These are phyloP conservation scores for Polypterus senegalus DNA, from an alignment of 2,113 vertebrate species.

Conservation along the genomic window DNA sequence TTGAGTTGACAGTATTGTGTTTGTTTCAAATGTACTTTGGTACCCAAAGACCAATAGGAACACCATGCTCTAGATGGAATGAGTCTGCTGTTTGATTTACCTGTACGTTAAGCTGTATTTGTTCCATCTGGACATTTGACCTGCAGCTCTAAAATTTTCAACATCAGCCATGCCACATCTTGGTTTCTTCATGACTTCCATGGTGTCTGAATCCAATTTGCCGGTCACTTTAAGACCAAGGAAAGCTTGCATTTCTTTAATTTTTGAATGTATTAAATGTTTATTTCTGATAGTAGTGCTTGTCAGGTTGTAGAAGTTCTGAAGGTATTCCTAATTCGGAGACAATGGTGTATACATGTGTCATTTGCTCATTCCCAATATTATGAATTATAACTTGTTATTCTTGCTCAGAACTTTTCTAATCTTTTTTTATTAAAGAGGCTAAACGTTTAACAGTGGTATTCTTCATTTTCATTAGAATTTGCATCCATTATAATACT, in stretches of 20 bases:
- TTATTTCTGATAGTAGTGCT: background rate
- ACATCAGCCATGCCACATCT: slow-evolving; percentile 46
- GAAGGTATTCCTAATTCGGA: slow-evolving; percentile 40
- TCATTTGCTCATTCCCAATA: no score
- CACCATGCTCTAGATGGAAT: slow-evolving; percentile 1
- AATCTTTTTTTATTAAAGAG: no score
- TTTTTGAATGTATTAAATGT: slow-evolving; percentile 16
- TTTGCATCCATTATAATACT: no score
- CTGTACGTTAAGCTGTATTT: slow-evolving; percentile 55
- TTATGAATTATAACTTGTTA: no score
- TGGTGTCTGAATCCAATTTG: slow-evolving; percentile 36
- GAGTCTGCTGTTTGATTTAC: slow-evolving; percentile 21
- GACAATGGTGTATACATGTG: no score
- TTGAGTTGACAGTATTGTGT: no score
- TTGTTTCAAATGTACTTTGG: no score
- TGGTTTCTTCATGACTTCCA: slow-evolving; percentile 42
- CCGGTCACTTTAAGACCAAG: slow-evolving; percentile 47
- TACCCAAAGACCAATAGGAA: background rate
- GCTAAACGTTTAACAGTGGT: no score
- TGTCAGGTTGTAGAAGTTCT: slow-evolving; percentile 36
- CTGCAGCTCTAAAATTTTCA: slow-evolving; percentile 46
- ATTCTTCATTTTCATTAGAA: no score
- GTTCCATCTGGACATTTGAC: slow-evolving; percentile 43
- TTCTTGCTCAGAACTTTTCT: no score
- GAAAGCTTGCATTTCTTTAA: slow-evolving; percentile 48